A percentile compares a stretch with the other conserved stretches of the same genome.
These are phyloP conservation scores for Acomys russatus DNA, from an alignment of 2,797 vertebrate species.

Conservation along the genomic window DNA sequence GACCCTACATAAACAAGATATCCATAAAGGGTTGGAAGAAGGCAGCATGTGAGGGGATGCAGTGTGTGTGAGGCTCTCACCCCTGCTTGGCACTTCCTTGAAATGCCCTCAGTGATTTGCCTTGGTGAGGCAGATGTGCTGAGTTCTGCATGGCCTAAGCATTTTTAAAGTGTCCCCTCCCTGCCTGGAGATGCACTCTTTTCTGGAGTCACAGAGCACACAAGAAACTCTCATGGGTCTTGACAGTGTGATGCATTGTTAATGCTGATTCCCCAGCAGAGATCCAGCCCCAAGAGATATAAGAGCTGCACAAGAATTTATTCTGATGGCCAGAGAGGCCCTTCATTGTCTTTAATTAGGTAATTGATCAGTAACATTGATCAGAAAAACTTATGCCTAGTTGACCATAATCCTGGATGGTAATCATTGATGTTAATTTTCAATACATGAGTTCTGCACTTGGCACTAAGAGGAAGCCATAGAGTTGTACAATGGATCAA, in stretches of 20 bases:
- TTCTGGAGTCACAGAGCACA: neutral
- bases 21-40: neutral
- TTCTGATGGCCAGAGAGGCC: neutral
- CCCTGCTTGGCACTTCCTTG: neutral
- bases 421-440: constrained; percentile 58
- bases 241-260: neutral
- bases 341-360: constrained; percentile 43
- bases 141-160: too few species aligned
- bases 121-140: neutral
- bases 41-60: neutral
- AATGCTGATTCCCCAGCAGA: neutral
- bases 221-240: neutral
- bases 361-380: constrained; percentile 62
- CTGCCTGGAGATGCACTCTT: neutral
- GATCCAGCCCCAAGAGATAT: too few species aligned
- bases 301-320: neutral
- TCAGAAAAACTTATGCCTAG: constrained; percentile 60
- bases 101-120: neutral
- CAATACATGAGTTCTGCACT: neutral
- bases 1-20: neutral
- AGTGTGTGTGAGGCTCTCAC: neutral
- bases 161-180: neutral
- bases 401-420: constrained; percentile 54
- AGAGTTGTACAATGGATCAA: neutral
- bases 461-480: constrained; percentile 11